phyloP scores from a whole-genome alignment of 2,113 vertebrate species.

The Vulpes ferrilata region DNA sequence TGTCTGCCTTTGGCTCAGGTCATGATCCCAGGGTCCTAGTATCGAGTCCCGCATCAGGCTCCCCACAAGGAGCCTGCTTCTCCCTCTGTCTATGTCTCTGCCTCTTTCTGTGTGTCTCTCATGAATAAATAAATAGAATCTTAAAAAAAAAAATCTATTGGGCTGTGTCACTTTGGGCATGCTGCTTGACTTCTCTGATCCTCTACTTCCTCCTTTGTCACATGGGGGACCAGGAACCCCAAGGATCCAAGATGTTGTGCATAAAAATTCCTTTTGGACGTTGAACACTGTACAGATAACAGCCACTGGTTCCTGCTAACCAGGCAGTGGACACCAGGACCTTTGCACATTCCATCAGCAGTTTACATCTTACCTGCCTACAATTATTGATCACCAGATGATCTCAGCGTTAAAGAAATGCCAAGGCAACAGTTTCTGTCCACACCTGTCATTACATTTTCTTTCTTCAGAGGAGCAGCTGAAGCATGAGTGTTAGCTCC shows the following conservation, averaged over 20 bases:
- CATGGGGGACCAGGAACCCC: not conserved
- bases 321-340: not conserved
- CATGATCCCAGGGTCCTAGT: too few relatives aligned
- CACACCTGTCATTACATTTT: too few relatives aligned
- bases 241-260: not conserved
- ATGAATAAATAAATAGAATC: too few relatives aligned
- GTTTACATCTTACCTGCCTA: not conserved
- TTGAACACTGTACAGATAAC: not conserved
- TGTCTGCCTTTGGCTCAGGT: too few relatives aligned
- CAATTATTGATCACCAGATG: not conserved
- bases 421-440: not conserved
- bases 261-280: not conserved
- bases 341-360: not conserved
- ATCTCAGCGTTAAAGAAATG: not conserved
- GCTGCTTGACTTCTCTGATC: not conserved
- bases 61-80: too few relatives aligned
- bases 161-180: not conserved
- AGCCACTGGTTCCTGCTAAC: not conserved
- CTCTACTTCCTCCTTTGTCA: not conserved
- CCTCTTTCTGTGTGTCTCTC: too few relatives aligned
- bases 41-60: too few relatives aligned
- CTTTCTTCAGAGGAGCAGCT: not conserved
- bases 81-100: too few relatives aligned
- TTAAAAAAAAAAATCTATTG: not conserved
- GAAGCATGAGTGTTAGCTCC: not conserved